Base-by-base conservation (phyloP, 2,797 vertebrate genomes). In the Peromyscus aztecus region DNA sequence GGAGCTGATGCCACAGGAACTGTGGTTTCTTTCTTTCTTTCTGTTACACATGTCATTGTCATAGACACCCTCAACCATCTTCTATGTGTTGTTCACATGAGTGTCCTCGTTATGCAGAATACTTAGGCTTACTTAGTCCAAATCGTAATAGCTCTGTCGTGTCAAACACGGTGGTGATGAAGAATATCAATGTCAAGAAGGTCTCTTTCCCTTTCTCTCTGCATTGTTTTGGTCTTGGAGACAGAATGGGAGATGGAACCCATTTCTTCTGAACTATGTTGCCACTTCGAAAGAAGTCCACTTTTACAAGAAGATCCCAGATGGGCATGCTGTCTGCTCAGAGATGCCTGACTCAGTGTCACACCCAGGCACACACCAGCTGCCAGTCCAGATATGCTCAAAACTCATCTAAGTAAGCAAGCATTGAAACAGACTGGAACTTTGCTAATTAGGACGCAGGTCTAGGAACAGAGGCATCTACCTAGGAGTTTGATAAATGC, bases 81-180 rank as follows among this genome's bases (percentile, higher is more conserved):
- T 89, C 69, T 97, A 29, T 43, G n/a, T 80, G 24, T 78, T 91
- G 90, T 61, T 78, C 11, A 29, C 9, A 90, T 78, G 43, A 93
- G 49, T 55, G 31, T 69, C 14, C n/a, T 90, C 71, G 57, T 73
- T 75, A 89, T 52, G 8, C 24, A 94, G 49, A 94, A 81, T 77
- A 24, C 37, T 75, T 93, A 84, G 21, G 76, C 85, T 92, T 92
- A 49, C 89, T 81, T 77, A 63, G 85, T 86, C 4, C 37, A 77
- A 76, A 21, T 37, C 49, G 1, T 34, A 96, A 69, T 86, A 67
- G 21, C 93, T 84, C 83, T 90, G 55, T 77, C 63, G 27, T 76
- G 31, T 94, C n/a, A 61, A 78, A 89, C 78, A 29, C 52, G 4
- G 52, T 87, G 81, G 40, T 6, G 17, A 13, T 92, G 65, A 14